Evolutionary conservation across 2,797 vertebrate genomes (phyloP), one percentile per base, ranked within the genome.

Genomic region (Poecilia wingei): DNA sequence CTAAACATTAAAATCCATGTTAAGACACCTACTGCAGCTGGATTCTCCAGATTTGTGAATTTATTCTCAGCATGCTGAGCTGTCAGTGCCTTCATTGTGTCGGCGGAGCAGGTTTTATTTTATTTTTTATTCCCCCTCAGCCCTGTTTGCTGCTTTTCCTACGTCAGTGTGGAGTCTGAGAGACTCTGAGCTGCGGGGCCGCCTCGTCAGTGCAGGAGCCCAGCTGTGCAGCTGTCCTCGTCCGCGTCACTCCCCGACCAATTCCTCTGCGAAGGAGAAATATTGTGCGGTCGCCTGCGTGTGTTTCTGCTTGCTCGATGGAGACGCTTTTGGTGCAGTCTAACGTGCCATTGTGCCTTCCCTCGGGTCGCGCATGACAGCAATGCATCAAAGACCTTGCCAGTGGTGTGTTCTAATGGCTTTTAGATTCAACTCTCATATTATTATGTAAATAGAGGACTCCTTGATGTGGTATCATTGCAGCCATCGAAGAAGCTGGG

Each of bases 361-460:
- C 91, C 91, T 90, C 81, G 46, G 90, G 88, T 89, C 80, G 72
- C 18, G 25, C 88, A 78, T 88, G 88, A 90, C 88, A 90, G 91
- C 84, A 79, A 84, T 89, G 89, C 87, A 86, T 93, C 92, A 93
- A 36, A 90, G 80, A 88, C 84, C 84, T 91, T 85, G 88, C 91
- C 90, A 72, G 75, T 76, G 86, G 90, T 91, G 86, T 86, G 78
- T 82, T 87, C 84, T 93, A 93, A 91, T 91, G 89, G 87, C 43
- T 90, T 93, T 90, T 86, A 87, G 86, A 89, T 88, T 91, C 87
- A 88, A 79, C 87, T 92, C 87, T 90, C 84, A 84, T 87, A 93
- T 91, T 93, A 91, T 92, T 90, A 93, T 93, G 92, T 92, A 94
- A 94, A 92, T 92, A 90, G 84, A 76, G 81, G 80, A 84, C 61